Evolutionary conservation across 2,888 invertebrate species (phyloP).

Genomic region (Catocala sponsa): DNA sequence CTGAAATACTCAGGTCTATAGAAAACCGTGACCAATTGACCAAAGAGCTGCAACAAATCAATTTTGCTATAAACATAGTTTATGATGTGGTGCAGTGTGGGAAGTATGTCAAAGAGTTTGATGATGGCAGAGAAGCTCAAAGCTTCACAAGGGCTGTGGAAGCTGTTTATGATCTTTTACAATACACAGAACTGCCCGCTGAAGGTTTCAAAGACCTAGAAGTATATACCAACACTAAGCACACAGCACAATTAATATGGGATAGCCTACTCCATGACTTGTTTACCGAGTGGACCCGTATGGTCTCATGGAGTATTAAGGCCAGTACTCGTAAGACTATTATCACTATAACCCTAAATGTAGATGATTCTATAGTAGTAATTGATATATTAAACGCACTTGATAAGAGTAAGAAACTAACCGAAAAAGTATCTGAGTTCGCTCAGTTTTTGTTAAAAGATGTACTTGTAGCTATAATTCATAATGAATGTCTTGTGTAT

Average conservation of each 20-base stretch:
- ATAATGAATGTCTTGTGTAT: constrained; percentile 76
- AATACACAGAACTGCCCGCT: constrained; percentile 76
- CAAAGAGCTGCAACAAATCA: constrained; percentile 86
- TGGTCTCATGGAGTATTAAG: constrained; percentile 75
- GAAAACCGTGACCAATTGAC: constrained; percentile 88
- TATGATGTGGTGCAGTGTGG: constrained; percentile 72
- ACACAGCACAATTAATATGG: constrained; percentile 77
- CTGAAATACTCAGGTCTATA: constrained; percentile 88
- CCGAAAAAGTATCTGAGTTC: constrained; percentile 86
- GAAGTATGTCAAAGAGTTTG: constrained; percentile 72
- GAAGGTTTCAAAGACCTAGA: constrained; percentile 85
- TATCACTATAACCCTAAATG: constrained; percentile 70
- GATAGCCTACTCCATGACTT: constrained; percentile 81
- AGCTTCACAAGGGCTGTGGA: constrained; percentile 81
- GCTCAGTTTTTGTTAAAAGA: constrained; percentile 87
- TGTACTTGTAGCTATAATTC: constrained; percentile 88
- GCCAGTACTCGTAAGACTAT: constrained; percentile 62
- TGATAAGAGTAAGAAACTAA: constrained; percentile 73
- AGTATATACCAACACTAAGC: constrained; percentile 81
- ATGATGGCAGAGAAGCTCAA: constrained; percentile 68
- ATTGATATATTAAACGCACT: constrained; percentile 77
- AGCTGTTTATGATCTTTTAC: constrained; percentile 80
- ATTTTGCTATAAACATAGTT: constrained; percentile 85
- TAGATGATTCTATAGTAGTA: constrained; percentile 62
- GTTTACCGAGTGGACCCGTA: constrained; percentile 80